A percentile compares a stretch with the other conserved stretches of the same genome.
phyloP scores from a whole-genome alignment of 2,797 vertebrate species.

The Brotula barbata region DNA sequence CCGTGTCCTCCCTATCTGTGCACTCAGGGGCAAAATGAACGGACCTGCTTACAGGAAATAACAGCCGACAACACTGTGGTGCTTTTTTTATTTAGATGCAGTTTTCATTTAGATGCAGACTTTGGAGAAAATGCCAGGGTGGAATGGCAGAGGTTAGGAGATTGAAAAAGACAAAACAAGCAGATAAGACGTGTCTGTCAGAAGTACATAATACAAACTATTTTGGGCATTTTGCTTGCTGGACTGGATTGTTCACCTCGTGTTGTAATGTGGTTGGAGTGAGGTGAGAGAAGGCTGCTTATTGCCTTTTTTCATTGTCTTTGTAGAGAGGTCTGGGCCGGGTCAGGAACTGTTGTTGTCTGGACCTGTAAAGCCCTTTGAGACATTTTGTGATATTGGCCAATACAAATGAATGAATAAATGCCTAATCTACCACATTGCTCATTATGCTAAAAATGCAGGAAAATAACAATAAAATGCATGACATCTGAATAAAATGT shows the following conservation, averaged over 20 bases:
- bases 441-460: too few relatives aligned
- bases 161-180: constrained; percentile 32
- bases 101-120: constrained; percentile 42
- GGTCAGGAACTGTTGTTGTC: too few relatives aligned
- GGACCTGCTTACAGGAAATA: constrained; percentile 36
- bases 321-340: too few relatives aligned
- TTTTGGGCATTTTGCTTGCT: not conserved
- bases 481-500: too few relatives aligned
- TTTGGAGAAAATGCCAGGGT: constrained; percentile 16
- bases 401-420: too few relatives aligned
- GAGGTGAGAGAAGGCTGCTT: not conserved
- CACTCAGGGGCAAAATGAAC: constrained; percentile 29
- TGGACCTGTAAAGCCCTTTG: too few relatives aligned
- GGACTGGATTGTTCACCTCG: not conserved
- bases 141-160: constrained; percentile 22
- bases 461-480: too few relatives aligned
- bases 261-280: not conserved
- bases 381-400: too few relatives aligned
- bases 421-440: too few relatives aligned
- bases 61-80: constrained; percentile 16
- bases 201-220: constrained; percentile 25
- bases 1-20: constrained; percentile 28
- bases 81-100: constrained; percentile 42
- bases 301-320: too few relatives aligned
- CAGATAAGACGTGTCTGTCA: constrained; percentile 24